Conservation (phyloP, 2,797 vertebrate species). For the Mastacembelus armatus region DNA sequence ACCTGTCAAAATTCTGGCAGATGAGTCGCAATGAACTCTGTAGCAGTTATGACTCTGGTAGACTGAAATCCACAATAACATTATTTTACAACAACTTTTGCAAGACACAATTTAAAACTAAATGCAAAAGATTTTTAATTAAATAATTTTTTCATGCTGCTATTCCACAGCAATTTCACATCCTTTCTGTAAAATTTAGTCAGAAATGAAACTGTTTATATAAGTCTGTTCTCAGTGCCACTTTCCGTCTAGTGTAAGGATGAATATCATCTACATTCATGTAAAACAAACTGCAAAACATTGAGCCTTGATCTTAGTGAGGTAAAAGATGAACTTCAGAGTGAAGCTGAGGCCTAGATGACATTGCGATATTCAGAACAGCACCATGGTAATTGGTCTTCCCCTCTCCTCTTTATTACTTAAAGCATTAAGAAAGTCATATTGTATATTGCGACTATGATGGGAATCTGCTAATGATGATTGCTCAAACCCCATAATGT, state of each 20-base stretch:
- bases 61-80: no score
- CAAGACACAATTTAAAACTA: not conserved
- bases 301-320: not conserved
- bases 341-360: not conserved
- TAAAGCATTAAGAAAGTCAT: slow-evolving; percentile 16
- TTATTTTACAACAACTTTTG: no score
- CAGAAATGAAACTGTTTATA: not conserved
- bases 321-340: not conserved
- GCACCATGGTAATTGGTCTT: not conserved
- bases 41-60: not conserved
- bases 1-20: slow-evolving; percentile 27
- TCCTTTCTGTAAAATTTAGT: not conserved
- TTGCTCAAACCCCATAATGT: slow-evolving; percentile 27
- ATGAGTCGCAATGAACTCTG: not conserved
- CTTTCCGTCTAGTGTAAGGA: not conserved
- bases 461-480: slow-evolving; percentile 42
- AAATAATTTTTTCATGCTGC: not conserved
- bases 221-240: not conserved
- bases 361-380: slow-evolving; percentile 15
- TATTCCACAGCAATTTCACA: not conserved
- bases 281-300: not conserved
- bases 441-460: slow-evolving; percentile 25
- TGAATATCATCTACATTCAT: slow-evolving; percentile 3
- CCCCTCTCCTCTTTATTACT: slow-evolving; percentile 7
- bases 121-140: not conserved